phyloP scores from a whole-genome alignment of 2,888 invertebrate genomes.

The Caenorhabditis auriculariae region DNA sequence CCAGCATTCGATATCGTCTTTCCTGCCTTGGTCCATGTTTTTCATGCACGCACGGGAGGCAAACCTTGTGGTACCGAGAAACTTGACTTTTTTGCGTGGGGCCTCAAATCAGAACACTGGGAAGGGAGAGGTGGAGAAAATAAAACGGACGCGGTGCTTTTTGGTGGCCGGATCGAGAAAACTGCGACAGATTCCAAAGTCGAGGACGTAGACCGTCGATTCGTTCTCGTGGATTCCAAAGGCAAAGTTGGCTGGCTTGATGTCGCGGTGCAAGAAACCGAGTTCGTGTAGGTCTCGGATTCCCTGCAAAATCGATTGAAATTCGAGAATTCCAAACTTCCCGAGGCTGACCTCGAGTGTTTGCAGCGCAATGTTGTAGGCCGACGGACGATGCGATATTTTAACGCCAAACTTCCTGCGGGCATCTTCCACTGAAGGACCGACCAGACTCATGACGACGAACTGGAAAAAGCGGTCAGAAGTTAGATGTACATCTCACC shows the following conservation, averaged over 20 bases:
- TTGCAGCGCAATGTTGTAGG: slow-evolving; percentile 26
- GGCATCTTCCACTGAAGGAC: slow-evolving; percentile 36
- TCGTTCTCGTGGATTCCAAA: slow-evolving; percentile 18
- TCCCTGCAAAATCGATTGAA: background rate
- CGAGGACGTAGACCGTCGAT: slow-evolving; percentile 21
- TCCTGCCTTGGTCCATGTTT: slow-evolving; percentile 33
- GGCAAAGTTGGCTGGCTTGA: slow-evolving; percentile 39
- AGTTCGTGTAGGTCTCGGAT: slow-evolving; percentile 28
- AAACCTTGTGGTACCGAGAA: slow-evolving; percentile 38
- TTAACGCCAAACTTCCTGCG: slow-evolving; percentile 22
- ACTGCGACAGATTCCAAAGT: slow-evolving; percentile 27
- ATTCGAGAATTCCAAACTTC: background rate
- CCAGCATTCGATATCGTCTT: slow-evolving; percentile 42
- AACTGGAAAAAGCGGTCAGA: slow-evolving; percentile 11
- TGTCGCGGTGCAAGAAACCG: slow-evolving; percentile 37
- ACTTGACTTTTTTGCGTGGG: slow-evolving; percentile 33
- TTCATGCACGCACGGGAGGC: slow-evolving; percentile 32
- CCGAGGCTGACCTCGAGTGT: slow-evolving; percentile 10
- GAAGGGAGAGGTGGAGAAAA: background rate
- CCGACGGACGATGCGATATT: slow-evolving; percentile 19
- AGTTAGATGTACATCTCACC: background rate
- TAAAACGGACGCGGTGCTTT: slow-evolving; percentile 7
- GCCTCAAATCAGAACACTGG: slow-evolving; percentile 1
- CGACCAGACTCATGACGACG: slow-evolving; percentile 39
- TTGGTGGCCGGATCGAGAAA: slow-evolving; percentile 19